phyloP scores from a whole-genome alignment of 2,888 invertebrate species.

The Phyllotreta striolata region DNA sequence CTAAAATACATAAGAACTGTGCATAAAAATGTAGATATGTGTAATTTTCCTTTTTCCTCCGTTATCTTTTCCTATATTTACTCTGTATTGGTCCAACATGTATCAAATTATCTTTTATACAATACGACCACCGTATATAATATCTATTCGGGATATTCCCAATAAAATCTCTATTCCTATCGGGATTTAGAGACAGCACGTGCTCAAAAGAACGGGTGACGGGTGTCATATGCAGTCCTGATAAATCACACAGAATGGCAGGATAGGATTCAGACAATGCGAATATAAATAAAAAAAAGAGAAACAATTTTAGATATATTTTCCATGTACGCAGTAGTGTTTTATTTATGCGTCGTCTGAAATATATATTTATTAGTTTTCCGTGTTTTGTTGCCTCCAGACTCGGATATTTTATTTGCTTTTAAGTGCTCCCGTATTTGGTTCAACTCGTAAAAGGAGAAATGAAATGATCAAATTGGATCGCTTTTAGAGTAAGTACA shows the following conservation, averaged over 20 bases:
- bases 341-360: slow-evolving; percentile 20
- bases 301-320: slow-evolving; percentile 29
- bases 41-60: too few relatives aligned
- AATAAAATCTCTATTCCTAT: slow-evolving; percentile 32
- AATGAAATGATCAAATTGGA: too few relatives aligned
- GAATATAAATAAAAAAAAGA: slow-evolving; percentile 23
- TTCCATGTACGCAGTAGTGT: slow-evolving; percentile 15
- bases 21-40: too few relatives aligned
- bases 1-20: too few relatives aligned
- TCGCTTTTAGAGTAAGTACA: too few relatives aligned
- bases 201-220: slow-evolving; percentile 31
- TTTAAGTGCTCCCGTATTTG: slow-evolving; percentile 3
- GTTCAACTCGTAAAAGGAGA: background rate
- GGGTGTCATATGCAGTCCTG: slow-evolving; percentile 34
- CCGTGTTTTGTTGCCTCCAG: slow-evolving; percentile 8
- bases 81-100: too few relatives aligned
- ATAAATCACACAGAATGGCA: slow-evolving; percentile 32
- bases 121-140: slow-evolving; percentile 16
- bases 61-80: too few relatives aligned
- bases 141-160: slow-evolving; percentile 30
- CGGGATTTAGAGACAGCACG: slow-evolving; percentile 35
- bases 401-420: slow-evolving; percentile 10
- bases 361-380: slow-evolving; percentile 23
- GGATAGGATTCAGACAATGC: slow-evolving; percentile 25
- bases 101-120: slow-evolving; percentile 16